Conservation (phyloP, 2,113 vertebrate genomes). For the Thamnophis sirtalis region DNA sequence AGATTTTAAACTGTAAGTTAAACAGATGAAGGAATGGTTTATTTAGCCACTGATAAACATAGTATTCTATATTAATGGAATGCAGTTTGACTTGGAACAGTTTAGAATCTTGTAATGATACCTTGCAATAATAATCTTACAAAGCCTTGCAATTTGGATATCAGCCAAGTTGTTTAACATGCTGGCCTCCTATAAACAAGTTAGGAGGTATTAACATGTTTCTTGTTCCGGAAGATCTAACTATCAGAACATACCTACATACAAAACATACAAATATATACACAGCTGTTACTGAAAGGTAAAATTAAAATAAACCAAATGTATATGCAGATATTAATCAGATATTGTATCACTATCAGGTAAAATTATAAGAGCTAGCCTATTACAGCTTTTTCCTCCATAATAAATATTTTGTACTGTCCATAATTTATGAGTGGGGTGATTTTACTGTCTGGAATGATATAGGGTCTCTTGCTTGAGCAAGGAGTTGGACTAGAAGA, state of each 20-base stretch:
- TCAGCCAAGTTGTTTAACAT: not conserved
- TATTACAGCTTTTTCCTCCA: constrained; percentile 30
- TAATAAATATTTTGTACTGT: constrained; percentile 21
- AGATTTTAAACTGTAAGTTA: not conserved
- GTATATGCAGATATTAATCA: not conserved
- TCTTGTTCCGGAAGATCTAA: not conserved
- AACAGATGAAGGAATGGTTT: not conserved
- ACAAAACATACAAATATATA: not conserved
- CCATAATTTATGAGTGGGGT: constrained; percentile 29
- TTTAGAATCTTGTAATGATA: not conserved
- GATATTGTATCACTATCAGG: constrained; percentile 14
- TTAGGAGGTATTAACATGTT: not conserved
- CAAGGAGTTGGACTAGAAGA: not conserved
- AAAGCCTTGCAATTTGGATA: not conserved
- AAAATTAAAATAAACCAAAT: not conserved
- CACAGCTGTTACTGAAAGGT: not conserved
- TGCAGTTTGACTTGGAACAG: not conserved
- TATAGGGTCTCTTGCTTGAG: not conserved
- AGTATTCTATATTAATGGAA: not conserved
- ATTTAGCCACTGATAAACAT: not conserved
- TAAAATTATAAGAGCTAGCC: constrained; percentile 28
- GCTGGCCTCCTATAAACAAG: not conserved
- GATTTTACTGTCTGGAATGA: constrained; percentile 18
- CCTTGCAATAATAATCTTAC: not conserved
- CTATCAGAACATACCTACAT: not conserved